Evolutionary conservation across 2,888 invertebrate species (phyloP), one percentile per base, ranked within the genome.

Genomic region (Priocnemis perturbator): DNA sequence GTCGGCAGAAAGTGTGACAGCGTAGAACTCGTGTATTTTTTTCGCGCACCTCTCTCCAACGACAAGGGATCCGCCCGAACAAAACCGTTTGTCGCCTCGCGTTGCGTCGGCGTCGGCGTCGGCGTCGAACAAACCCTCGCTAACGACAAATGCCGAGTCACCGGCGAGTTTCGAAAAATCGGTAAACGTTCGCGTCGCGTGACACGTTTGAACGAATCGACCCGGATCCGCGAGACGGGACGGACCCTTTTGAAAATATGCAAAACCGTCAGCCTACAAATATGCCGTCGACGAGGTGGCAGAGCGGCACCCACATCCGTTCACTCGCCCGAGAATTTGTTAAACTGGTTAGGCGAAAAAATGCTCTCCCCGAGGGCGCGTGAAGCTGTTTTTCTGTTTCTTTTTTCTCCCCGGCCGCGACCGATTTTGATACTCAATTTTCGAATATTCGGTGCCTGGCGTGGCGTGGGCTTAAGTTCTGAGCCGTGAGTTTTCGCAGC

Each of bases 131-230:
- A 78, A 78, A 78, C 60, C 73, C 48, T 26, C 68, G 64, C 69
- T 76, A 76, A 79, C 78, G 78, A 78, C 73, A 76, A 73, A 78
- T 69, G 67, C 73, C 73, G 66, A 60, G 56, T 26, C 30, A 30
- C 19, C 63, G 37, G 45, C 61, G 78, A 67, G 66, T 69, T 69
- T 67, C 37, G 37, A 37, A 37, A 37, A 66, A 62, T 55, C 59
- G 58, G 26, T 44, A 21, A 63, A 60, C 56, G 55, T 50, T 56
- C 60, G 45, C 44, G 30, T 30, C 48, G 23, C 63, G 58, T 56
- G 53, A 69, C 61, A 58, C 65, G 55, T 65, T 65, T 58, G 57
- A 70, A 70, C 70, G 67, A 23, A 59, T 57, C 20, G 47, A 1
- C 44, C 52, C 17, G 15, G 21, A 17, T 45, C 23, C 21, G 21